Base-by-base conservation (phyloP, 1,140 invertebrate genomes). In the Maniola jurtina region DNA sequence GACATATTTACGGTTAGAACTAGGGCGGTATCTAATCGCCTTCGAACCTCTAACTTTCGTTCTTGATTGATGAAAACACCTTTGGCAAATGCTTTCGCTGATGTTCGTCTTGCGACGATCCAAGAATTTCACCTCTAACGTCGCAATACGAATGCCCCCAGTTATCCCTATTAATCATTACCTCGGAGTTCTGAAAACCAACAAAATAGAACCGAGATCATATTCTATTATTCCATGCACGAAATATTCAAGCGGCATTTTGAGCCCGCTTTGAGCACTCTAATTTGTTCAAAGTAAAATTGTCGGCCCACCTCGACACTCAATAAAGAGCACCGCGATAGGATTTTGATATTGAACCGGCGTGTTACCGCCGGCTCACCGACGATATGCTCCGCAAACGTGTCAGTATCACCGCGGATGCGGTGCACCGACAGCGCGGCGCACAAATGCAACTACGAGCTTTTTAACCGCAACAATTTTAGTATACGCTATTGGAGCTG, bases 401-500 rank as follows among this genome's bases (percentile, higher is more conserved):
- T 84, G 88, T 84, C 89, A 86, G 81, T 86, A 85, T 89, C 87
- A 88, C 90, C 86, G 89, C 91, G 89, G 85, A 90, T 88, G 91
- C 85, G 91, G 83, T 89, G 91, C 90, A 92, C 92, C 92, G 88
- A 91, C 92, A 91, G 91, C 92, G 90, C 92, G 89, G 87, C 87
- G 92, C 93, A 93, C 92, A 93, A 91, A 92, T 94, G 92, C 93
- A 93, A 94, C 93, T 94, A 94, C 93, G 93, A 94, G 93, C 93
- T 94, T 94, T 94, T 94, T 94, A 94, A 94, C 94, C 92, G 93
- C 94, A 95, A 94, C 94, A 95, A 95, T 93, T 94, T 95, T 95
- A 95, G 94, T 96, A 95, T 96, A 95, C 94, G 95, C 94, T 96
- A 95, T 95, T 95, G 94, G 94, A 96, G 95, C 95, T 95, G 95